Evolutionary conservation across 2,113 vertebrate species (phyloP), one percentile per base, ranked within the genome.

Genomic region (Holacanthus passer): DNA sequence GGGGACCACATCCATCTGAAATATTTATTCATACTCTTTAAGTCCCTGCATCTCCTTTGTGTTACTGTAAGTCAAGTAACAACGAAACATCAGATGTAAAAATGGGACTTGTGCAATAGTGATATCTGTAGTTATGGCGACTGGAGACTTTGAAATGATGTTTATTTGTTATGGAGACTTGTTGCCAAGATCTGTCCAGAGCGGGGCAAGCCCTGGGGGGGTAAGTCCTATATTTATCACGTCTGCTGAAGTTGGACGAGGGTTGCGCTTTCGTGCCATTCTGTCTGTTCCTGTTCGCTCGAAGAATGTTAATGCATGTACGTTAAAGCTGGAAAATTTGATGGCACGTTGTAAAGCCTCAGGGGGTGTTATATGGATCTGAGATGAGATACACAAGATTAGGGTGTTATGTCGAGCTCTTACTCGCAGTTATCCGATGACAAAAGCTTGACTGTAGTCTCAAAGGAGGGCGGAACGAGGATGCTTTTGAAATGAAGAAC

Each of bases 161-260:
- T 80, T 69, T 64, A 32, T 82, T 73, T 79, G 70, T 82, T 78
- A 20, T 70, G 73, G 69, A 62, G 64, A 77, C 31, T 60, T 39
- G 55, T 31, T 27, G 64, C 37, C 39, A 68, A 77, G 45, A 53
- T 67, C 60, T 43, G n/a, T 63, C 7, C 11, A 56, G 31, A 67
- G 62, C 1, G 1, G 14, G 52, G 31, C 11, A 24, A 60, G 27
- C 8, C 43, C 3, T n/a, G n/a, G 29, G 52, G 65, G 77, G 43
- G 35, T 29, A 47, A 55, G 41, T 47, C 52, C 48, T 24, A 39
- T 32, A 78, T 70, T 59, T 19, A 77, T 83, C 62, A 69, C 35
- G 24, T 43, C 67, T 20, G 41, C 29, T 47, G 12, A 37, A 48
- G 41, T 31, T 14, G 19, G 27, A 65, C 5, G 16, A 24, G 48